A percentile compares a stretch with the other conserved stretches of the same genome.
Evolutionary conservation across 2,113 vertebrate species (phyloP).

Genomic region (Pterophyllum scalare): DNA sequence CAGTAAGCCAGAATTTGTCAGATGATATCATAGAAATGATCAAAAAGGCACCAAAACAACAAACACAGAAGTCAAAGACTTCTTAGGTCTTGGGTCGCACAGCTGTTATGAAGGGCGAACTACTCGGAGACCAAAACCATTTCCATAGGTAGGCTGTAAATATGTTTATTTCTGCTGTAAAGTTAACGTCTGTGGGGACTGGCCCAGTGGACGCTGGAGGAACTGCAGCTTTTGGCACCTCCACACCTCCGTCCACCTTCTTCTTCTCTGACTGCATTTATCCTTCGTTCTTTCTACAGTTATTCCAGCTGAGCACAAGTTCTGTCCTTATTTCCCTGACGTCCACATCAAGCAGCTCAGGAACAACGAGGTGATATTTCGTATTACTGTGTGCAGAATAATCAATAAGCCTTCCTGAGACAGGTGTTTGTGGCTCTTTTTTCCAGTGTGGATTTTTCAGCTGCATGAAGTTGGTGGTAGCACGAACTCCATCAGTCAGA

Average conservation of each 20-base stretch:
- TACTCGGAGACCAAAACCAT: background rate
- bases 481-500: background rate
- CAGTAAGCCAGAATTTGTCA: too few relatives aligned
- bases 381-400: background rate
- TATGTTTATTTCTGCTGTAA: background rate
- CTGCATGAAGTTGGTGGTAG: background rate
- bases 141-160: background rate
- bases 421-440: background rate
- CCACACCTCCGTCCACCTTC: too few relatives aligned
- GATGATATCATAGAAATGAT: background rate
- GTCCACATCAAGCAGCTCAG: background rate
- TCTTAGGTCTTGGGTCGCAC: too few relatives aligned
- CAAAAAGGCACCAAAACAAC: background rate
- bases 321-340: background rate
- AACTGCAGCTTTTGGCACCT: background rate
- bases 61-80: background rate
- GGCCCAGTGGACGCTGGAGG: background rate
- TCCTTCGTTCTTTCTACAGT: too few relatives aligned
- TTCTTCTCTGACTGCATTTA: too few relatives aligned
- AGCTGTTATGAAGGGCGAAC: background rate
- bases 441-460: background rate
- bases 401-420: background rate
- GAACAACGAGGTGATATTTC: background rate
- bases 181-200: background rate
- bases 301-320: too few relatives aligned